Evolutionary conservation across 30 jellyfish, hydroid and myxozoan genomes (phyloP), one percentile per base, ranked within the genome.

Genomic region (Aurelia sp.): DNA sequence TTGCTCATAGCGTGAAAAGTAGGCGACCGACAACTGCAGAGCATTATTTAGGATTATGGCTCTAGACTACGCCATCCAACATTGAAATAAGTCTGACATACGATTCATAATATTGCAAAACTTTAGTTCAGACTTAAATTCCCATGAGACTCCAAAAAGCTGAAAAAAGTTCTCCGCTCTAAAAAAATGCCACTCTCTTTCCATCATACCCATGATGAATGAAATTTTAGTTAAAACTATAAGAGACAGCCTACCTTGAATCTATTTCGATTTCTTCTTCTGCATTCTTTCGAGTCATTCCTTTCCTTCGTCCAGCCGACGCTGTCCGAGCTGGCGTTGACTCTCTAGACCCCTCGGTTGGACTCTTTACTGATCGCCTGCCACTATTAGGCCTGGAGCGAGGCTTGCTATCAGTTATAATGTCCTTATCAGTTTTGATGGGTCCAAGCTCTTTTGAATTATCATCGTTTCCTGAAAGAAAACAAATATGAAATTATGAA

Each of bases 371-470:
- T 74, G 95, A 82, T 40, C 97, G 62, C 5, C 97, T 85, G 8
- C 97, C 97, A 76, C 97, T 90, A 70, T 76, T 72, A 4, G 97
- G 97, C 31, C 97, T 67, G 8, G 90, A 67, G 35, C 86, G 95
- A 30, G 89, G 90, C 67, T 40, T 81, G 19, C 72, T 16, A 7
- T 16, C 7, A 7, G 15, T 44, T 44, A 44, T 5, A 44, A 44
- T 44, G 55, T 44, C 55, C 55, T 44, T 44, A 9, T 44, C 55
- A 44, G 15, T 3, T 44, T 7, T 44, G 13, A 5, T 44, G 55
- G 16, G 55, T 44, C 55, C 55, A 4, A 13, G 7, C 9, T 44
- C 55, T 5, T 59, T 59, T 59, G 69, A 59, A 59, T 11, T 5
- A 59, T 59, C 69, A 10, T n/a, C 24, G 24, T 4, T 18, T 3